Percentiles rank a stretch among this genome's conserved stretches.
Conservation (phyloP, 1,140 invertebrate genomes). For the Drosophila murphyi region DNA sequence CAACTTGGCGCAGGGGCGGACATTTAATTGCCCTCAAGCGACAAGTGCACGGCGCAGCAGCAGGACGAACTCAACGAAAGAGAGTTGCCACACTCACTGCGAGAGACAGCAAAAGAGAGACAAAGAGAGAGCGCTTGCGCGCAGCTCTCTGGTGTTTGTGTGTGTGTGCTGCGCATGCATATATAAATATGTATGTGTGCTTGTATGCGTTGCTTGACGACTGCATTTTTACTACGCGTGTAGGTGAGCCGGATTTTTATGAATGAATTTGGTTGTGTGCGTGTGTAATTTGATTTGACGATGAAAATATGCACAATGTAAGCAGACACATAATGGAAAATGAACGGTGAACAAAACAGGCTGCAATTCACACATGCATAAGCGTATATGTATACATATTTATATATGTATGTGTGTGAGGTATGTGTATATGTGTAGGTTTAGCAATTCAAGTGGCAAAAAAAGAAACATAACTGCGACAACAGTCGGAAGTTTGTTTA, state of each 20-base stretch:
- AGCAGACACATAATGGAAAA: constrained; percentile 32
- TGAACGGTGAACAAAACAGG: constrained; percentile 20
- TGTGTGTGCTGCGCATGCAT: constrained; percentile 5
- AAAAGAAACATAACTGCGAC: constrained; percentile 20
- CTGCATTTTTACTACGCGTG: constrained; percentile 78
- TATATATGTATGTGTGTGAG: background rate
- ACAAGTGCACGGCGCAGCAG: constrained; percentile 58
- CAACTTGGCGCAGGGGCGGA: constrained; percentile 45
- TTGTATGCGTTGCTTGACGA: constrained; percentile 19
- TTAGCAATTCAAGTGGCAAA: constrained; percentile 28
- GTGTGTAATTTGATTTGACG: constrained; percentile 42
- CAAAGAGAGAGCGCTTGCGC: constrained; percentile 66
- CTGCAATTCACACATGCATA: background rate
- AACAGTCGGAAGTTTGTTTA: constrained; percentile 4
- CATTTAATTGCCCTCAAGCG: constrained; percentile 52
- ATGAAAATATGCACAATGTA: constrained; percentile 31
- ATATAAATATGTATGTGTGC: constrained; percentile 6
- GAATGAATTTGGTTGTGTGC: constrained; percentile 69
- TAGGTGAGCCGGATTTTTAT: constrained; percentile 82
- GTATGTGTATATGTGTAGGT: constrained; percentile 28
- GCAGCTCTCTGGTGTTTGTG: constrained; percentile 16
- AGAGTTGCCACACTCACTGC: background rate
- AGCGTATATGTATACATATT: background rate
- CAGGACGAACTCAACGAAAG: constrained; percentile 47
- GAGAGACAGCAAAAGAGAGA: background rate